Conservation (phyloP, 2,797 vertebrate species). For the Typhlichthys subterraneus region DNA sequence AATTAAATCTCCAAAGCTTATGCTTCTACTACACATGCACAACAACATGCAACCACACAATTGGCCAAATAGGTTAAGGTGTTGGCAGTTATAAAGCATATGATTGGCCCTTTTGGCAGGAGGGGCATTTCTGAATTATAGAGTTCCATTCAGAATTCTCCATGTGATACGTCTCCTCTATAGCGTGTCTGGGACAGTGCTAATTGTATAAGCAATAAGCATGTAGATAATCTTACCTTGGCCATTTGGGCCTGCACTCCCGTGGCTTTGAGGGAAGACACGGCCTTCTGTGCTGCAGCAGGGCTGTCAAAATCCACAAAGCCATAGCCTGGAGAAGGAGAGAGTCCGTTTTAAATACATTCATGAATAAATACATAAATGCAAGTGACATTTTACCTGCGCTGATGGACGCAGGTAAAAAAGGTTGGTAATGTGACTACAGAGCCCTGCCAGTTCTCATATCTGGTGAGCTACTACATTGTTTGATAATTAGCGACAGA, state of each 20-base stretch:
- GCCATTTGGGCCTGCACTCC: slow-evolving; percentile 97
- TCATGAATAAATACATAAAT: slow-evolving; percentile 37
- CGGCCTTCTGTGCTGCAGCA: slow-evolving; percentile 94
- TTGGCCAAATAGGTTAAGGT: too few relatives aligned
- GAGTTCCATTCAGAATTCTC: too few relatives aligned
- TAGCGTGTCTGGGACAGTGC: background rate
- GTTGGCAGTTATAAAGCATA: too few relatives aligned
- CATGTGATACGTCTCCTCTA: too few relatives aligned
- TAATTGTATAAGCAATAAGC: slow-evolving; percentile 28
- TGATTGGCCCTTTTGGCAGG: too few relatives aligned
- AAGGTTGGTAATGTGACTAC: slow-evolving; percentile 76
- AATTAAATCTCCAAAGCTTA: too few relatives aligned
- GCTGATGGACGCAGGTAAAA: slow-evolving; percentile 72
- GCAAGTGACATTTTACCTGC: slow-evolving; percentile 63
- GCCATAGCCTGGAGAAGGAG: slow-evolving; percentile 85
- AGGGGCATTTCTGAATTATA: too few relatives aligned
- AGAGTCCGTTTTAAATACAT: slow-evolving; percentile 44
- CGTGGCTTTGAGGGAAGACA: slow-evolving; percentile 95
- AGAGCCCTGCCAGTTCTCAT: slow-evolving; percentile 77
- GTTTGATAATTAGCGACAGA: slow-evolving; percentile 78
- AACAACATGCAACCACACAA: too few relatives aligned
- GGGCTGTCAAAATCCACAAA: slow-evolving; percentile 99
- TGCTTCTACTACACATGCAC: too few relatives aligned
- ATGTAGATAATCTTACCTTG: slow-evolving; percentile 82
- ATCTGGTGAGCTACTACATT: slow-evolving; percentile 75